Percentiles rank a stretch among this genome's conserved stretches.
These are phyloP conservation scores for Emydura subglobosa DNA, from an alignment of 2,113 vertebrate genomes.

Conservation along the genomic window DNA sequence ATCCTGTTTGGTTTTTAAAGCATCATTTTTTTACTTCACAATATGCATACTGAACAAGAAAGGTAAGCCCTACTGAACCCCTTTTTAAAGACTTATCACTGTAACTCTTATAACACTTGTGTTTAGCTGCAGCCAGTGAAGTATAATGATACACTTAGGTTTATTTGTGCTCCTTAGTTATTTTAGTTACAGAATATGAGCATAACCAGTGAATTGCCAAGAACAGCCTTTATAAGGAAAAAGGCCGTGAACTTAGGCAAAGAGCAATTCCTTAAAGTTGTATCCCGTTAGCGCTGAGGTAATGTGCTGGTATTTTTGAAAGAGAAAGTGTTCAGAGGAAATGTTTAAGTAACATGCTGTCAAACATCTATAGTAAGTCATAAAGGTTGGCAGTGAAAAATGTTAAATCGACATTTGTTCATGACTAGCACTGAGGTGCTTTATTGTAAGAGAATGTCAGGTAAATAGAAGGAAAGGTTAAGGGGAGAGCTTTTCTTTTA, in stretches of 20 bases:
- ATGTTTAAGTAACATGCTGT: constrained; percentile 41
- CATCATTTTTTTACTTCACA: not conserved
- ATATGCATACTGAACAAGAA: not conserved
- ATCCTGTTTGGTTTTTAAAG: not conserved
- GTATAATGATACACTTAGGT: not conserved
- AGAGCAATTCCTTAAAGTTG: not conserved
- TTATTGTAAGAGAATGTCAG: constrained; percentile 76
- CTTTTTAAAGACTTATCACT: not conserved
- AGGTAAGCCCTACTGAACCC: not conserved
- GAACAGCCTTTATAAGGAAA: not conserved
- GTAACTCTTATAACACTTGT: not conserved
- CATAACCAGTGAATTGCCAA: not conserved
- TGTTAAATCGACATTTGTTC: constrained; percentile 68
- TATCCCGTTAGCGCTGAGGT: not conserved
- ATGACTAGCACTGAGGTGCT: constrained; percentile 42
- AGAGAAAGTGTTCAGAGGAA: not conserved
- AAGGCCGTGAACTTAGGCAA: not conserved
- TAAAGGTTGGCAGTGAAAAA: constrained; percentile 61
- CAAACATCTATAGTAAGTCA: constrained; percentile 54
- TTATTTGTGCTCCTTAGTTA: not conserved
- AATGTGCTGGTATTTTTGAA: constrained; percentile 9
- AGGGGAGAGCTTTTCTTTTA: constrained; percentile 71
- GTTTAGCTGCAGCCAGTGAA: not conserved
- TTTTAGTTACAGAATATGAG: not conserved
- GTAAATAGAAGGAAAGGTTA: constrained; percentile 78